Evolutionary conservation across 2,888 invertebrate genomes (phyloP).

Genomic region (Podabrus alpinus): DNA sequence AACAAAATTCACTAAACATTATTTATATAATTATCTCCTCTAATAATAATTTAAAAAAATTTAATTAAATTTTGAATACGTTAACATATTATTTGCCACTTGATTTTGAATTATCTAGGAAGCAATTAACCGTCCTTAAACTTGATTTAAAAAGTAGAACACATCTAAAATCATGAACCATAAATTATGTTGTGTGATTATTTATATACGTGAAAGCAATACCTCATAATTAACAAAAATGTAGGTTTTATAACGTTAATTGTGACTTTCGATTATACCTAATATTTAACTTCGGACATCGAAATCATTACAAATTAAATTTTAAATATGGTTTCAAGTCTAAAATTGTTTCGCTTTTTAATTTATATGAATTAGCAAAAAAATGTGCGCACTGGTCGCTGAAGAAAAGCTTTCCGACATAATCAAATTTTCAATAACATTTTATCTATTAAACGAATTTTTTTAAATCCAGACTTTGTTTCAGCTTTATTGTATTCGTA

Average conservation of each 20-base stretch:
- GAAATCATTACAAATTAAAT: background rate
- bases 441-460: background rate
- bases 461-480: background rate
- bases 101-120: background rate
- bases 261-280: background rate
- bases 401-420: background rate
- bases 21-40: too few relatives aligned
- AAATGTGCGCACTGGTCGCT: background rate
- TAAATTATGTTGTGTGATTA: background rate
- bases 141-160: background rate
- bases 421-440: background rate
- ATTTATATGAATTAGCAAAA: background rate
- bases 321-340: background rate
- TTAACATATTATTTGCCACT: background rate
- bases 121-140: background rate
- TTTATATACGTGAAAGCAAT: background rate
- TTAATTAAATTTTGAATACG: background rate
- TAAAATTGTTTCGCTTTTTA: background rate
- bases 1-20: too few relatives aligned
- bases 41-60: too few relatives aligned
- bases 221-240: background rate
- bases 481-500: background rate
- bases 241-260: background rate
- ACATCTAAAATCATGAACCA: background rate
- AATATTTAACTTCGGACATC: background rate